phyloP scores from a whole-genome alignment of 2,888 invertebrate species.

The Cheilosia urbana region DNA sequence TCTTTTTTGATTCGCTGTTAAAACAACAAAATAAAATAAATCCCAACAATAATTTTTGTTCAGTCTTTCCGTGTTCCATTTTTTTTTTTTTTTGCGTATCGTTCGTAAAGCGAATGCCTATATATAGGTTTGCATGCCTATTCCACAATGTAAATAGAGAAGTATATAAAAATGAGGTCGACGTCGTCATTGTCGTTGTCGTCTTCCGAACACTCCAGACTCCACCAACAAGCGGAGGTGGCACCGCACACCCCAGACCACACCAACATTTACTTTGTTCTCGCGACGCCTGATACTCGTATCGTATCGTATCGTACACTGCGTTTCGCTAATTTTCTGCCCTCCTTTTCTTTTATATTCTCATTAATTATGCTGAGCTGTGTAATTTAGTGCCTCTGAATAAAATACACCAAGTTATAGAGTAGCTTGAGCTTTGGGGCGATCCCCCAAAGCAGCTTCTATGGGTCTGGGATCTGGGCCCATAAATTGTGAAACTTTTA shows the following conservation, averaged over 20 bases:
- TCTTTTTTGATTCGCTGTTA: conserved; percentile 22
- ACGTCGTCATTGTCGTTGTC: conserved; percentile 27
- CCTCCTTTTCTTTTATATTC: conserved; percentile 17
- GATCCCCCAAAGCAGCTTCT: background rate
- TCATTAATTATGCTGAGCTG: conserved; percentile 63
- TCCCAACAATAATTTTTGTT: conserved; percentile 27
- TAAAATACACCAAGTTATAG: conserved; percentile 53
- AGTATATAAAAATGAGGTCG: conserved; percentile 63
- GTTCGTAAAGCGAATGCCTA: conserved; percentile 52
- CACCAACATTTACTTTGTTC: conserved; percentile 35
- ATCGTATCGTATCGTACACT: background rate
- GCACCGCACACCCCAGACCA: conserved; percentile 22
- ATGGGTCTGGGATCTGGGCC: conserved; percentile 1
- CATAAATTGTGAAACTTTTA: conserved; percentile 47
- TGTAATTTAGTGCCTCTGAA: conserved; percentile 63
- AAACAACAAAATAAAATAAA: conserved; percentile 6
- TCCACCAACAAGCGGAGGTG: conserved; percentile 11
- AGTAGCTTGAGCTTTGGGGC: conserved; percentile 40
- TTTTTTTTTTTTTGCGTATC: conserved; percentile 20
- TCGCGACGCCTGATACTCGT: background rate
- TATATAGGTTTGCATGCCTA: conserved; percentile 46
- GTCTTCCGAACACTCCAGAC: conserved; percentile 47
- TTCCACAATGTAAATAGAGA: conserved; percentile 43
- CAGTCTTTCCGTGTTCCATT: conserved; percentile 37
- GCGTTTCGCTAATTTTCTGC: conserved; percentile 21